Evolutionary conservation across 1,140 invertebrate genomes (phyloP).

Genomic region (Drosophila parabipectinata): DNA sequence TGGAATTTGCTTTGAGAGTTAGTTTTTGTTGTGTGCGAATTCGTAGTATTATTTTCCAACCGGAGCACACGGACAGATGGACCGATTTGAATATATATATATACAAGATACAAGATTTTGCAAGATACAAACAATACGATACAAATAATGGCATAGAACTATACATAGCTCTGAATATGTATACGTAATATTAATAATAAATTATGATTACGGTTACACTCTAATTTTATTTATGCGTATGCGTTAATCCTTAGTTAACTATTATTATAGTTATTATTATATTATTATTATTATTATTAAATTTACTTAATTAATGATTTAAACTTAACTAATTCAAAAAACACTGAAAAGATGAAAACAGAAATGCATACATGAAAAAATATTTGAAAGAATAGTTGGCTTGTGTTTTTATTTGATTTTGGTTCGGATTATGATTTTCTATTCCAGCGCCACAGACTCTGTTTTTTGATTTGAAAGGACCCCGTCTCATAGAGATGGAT

Average conservation of each 20-base stretch:
- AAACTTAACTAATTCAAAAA: slow-evolving; percentile 68
- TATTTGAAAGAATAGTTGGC: slow-evolving; percentile 62
- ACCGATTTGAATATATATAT: slow-evolving; percentile 56
- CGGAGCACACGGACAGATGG: slow-evolving; percentile 53
- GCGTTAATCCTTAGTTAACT: slow-evolving; percentile 79
- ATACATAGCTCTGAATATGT: slow-evolving; percentile 58
- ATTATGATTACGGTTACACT: slow-evolving; percentile 71
- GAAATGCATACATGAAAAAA: slow-evolving; percentile 74
- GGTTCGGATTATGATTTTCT: slow-evolving; percentile 19
- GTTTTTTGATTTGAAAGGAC: background rate
- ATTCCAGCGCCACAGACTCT: slow-evolving; percentile 30
- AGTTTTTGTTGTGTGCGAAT: slow-evolving; percentile 58
- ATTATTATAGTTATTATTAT: slow-evolving; percentile 71
- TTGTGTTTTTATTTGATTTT: slow-evolving; percentile 67
- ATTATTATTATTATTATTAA: slow-evolving; percentile 72
- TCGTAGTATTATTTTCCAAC: slow-evolving; percentile 79
- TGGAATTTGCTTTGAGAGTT: slow-evolving; percentile 46
- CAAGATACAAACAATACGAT: slow-evolving; percentile 42
- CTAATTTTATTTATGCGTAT: slow-evolving; percentile 78
- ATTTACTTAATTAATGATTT: slow-evolving; percentile 79
- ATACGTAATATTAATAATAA: slow-evolving; percentile 71
- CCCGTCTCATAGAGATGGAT: slow-evolving; percentile 30
- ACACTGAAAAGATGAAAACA: slow-evolving; percentile 59
- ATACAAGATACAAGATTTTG: slow-evolving; percentile 34
- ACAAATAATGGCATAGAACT: slow-evolving; percentile 51